phyloP scores from a whole-genome alignment of 2,797 vertebrate genomes.

The Apodemus agrarius region DNA sequence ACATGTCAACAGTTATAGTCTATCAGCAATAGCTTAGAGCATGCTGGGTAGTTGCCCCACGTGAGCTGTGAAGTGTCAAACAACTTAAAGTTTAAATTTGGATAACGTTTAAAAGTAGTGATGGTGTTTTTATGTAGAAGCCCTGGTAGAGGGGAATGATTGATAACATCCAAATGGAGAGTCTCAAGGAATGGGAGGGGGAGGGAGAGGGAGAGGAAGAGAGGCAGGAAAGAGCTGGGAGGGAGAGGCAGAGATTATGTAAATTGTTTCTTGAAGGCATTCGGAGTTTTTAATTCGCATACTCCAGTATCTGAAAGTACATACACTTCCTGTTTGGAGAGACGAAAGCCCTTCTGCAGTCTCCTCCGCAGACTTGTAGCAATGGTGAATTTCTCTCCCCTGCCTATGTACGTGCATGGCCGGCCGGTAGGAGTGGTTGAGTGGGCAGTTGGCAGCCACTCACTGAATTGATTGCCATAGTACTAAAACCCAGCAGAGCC shows the following conservation, averaged over 20 bases:
- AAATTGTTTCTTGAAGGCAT: constrained; percentile 82
- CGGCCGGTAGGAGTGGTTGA: constrained; percentile 85
- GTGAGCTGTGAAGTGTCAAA: constrained; percentile 3
- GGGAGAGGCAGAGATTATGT: constrained; percentile 78
- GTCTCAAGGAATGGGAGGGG: constrained; percentile 28
- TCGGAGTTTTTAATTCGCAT: constrained; percentile 85
- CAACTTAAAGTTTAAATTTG: constrained; percentile 40
- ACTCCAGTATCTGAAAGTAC: constrained; percentile 85
- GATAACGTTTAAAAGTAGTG: constrained; percentile 46
- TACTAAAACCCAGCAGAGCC: constrained; percentile 87
- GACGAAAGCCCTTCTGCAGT: constrained; percentile 80
- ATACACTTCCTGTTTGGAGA: constrained; percentile 84
- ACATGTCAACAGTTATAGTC: background rate
- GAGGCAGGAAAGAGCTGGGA: background rate
- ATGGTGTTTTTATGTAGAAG: constrained; percentile 54
- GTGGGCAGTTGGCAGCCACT: constrained; percentile 90
- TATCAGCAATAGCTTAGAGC: background rate
- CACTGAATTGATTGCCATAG: constrained; percentile 87
- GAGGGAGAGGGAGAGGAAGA: background rate
- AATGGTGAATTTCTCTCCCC: constrained; percentile 79
- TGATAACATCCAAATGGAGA: constrained; percentile 61
- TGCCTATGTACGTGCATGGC: constrained; percentile 82
- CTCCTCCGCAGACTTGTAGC: constrained; percentile 84
- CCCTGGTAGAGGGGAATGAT: constrained; percentile 36
- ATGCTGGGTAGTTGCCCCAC: background rate